Conservation (phyloP, 2,888 invertebrate genomes). For the Agrypnus murinus region DNA sequence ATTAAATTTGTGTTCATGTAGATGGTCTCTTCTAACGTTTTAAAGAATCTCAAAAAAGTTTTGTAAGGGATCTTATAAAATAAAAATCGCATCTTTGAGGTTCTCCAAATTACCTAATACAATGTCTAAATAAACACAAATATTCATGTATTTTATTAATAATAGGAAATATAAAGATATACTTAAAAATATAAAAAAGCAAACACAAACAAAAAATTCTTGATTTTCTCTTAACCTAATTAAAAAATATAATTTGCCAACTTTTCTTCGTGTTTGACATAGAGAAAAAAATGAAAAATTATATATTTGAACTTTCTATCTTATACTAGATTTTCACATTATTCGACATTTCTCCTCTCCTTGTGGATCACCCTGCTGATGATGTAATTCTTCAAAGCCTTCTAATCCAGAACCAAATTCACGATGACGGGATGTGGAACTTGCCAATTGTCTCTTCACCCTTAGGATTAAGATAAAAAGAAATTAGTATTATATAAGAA, state of each 20-base stretch:
- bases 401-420: conserved; percentile 70
- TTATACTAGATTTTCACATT: conserved; percentile 71
- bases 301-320: conserved; percentile 7
- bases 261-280: too few species aligned
- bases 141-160: background rate
- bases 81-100: background rate
- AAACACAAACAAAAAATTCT: background rate
- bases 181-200: conserved; percentile 22
- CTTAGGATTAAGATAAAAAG: conserved; percentile 60
- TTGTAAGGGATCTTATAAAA: too few species aligned
- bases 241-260: background rate
- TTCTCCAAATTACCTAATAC: conserved; percentile 5
- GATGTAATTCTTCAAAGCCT: conserved; percentile 73
- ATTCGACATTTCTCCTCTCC: conserved; percentile 76
- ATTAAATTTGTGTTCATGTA: background rate
- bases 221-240: conserved; percentile 5
- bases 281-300: conserved; percentile 2
- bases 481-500: conserved; percentile 1
- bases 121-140: conserved; percentile 3
- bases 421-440: conserved; percentile 72
- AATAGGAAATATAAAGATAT: too few species aligned
- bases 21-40: background rate
- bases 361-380: conserved; percentile 73
- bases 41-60: conserved; percentile 15
- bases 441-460: conserved; percentile 72